Evolutionary conservation across 2,888 invertebrate species (phyloP).

Genomic region (Aphidius colemani): DNA sequence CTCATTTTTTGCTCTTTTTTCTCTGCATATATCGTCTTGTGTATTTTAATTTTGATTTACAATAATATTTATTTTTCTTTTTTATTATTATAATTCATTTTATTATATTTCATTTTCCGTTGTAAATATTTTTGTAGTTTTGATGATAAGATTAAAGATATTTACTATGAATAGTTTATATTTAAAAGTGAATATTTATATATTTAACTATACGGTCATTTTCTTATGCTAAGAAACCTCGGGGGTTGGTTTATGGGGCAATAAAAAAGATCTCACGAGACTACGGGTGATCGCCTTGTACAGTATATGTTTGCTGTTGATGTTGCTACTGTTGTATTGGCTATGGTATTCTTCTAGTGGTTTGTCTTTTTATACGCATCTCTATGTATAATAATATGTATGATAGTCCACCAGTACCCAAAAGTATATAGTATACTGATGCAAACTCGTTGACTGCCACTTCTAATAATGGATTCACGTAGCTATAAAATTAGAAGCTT

Average conservation of each 20-base stretch:
- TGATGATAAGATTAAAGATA: no score
- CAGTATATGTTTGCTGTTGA: slow-evolving; percentile 28
- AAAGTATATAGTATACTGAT: slow-evolving; percentile 28
- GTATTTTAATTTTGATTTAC: no score
- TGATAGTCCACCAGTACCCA: no score
- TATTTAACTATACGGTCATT: slow-evolving; percentile 42
- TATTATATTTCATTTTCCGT: no score
- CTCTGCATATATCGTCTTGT: no score
- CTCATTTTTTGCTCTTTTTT: no score
- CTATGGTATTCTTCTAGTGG: slow-evolving; percentile 1
- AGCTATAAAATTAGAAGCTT: slow-evolving; percentile 57
- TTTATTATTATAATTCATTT: no score
- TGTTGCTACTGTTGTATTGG: slow-evolving; percentile 9
- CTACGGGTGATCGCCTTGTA: slow-evolving; percentile 32
- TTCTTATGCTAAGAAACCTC: slow-evolving; percentile 49
- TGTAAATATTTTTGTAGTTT: no score
- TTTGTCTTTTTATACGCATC: slow-evolving; percentile 1
- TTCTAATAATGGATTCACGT: slow-evolving; percentile 56
- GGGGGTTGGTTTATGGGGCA: slow-evolving; percentile 55
- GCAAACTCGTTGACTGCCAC: slow-evolving; percentile 48
- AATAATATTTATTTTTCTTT: no score
- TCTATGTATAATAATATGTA: not conserved
- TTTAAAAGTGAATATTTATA: no score
- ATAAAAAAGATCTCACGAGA: slow-evolving; percentile 55
- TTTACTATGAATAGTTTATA: no score